Evolutionary conservation across 1,140 invertebrate genomes (phyloP), one percentile per base, ranked within the genome.

Genomic region (Listronotus oregonensis): DNA sequence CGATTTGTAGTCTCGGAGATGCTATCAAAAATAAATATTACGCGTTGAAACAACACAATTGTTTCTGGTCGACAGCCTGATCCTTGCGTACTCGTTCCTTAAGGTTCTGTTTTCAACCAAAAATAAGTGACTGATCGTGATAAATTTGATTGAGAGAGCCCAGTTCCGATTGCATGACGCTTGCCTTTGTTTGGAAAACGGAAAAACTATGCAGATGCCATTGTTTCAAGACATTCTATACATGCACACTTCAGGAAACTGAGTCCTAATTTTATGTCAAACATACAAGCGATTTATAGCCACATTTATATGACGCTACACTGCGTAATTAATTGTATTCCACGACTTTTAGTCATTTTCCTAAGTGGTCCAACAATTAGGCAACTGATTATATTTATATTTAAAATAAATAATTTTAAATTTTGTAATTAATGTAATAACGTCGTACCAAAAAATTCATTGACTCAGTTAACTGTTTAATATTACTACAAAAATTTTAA

Each of bases 1-100:
- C 77, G 77, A 78, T 78, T 78, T 78, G 77, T 78, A 71, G 75
- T 71, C 71, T 68, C 52, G 60, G 59, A 73, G 77, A 78, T 78
- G 65, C 66, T 78, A 78, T 78, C 77, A 73, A 77, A 77, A 75
- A 77, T 78, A 77, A 77, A 78, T 77, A 78, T 77, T 77, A 76
- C 71, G 72, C 73, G 73, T 71, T 71, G 71, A 69, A 73, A 73
- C 65, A 69, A 74, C 69, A 66, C 68, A 75, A 72, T 74, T 72
- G 72, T 63, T 67, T 73, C 57, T 71, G 40, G 46, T 52, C 55
- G 50, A 51, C 15, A 39, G 42, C 56, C 32, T 70, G 27, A 56
- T 43, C 70, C 57, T 61, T 71, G 64, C 39, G 58, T 34, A 56
- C 44, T 51, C 40, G 18, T 49, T 39, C 49, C 67, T 76, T 73